Conservation (phyloP, 2,797 vertebrate species). For the Alcedo atthis region DNA sequence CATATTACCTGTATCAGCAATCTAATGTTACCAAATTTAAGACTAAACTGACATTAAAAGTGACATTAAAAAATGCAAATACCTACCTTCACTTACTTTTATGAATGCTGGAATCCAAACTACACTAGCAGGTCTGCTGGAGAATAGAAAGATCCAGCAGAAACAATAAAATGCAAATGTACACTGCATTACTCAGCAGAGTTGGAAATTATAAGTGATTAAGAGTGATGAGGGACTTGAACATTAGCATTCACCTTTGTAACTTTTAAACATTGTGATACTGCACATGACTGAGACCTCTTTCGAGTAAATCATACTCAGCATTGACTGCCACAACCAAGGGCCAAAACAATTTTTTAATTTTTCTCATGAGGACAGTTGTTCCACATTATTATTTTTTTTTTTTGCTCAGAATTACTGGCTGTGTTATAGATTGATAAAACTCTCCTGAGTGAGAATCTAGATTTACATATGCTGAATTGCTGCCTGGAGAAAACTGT, state of each 20-base stretch:
- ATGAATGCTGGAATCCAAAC: not conserved
- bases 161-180: fast-evolving
- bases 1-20: not conserved
- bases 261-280: not conserved
- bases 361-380: not conserved
- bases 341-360: not conserved
- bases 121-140: not conserved
- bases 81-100: not conserved
- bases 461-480: not conserved
- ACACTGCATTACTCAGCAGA: not conserved
- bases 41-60: not conserved
- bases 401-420: not conserved
- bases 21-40: not conserved
- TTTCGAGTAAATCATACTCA: not conserved
- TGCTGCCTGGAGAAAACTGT: not conserved
- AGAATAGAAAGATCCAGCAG: not conserved
- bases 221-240: not conserved
- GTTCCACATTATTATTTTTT: not conserved
- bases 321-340: not conserved
- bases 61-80: not conserved
- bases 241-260: not conserved
- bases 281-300: not conserved
- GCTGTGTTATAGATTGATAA: not conserved
- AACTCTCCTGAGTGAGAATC: not conserved
- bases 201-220: not conserved